Percentiles rank a stretch among this genome's conserved stretches.
Conservation (phyloP, 2,797 vertebrate genomes). For the Apodemus agrarius region DNA sequence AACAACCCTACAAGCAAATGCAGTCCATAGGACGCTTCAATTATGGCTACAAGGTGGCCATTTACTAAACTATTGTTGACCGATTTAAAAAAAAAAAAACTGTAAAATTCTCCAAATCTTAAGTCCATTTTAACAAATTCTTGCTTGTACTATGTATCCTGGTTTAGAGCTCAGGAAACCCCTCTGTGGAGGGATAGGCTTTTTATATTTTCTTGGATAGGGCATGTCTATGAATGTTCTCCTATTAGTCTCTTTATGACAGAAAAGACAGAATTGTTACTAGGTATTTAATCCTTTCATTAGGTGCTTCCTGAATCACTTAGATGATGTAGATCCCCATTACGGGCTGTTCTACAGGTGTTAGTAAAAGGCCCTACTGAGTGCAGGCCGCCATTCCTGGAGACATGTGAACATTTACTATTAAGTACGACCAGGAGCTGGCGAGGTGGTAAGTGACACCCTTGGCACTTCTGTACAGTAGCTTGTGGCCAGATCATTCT, state of each 20-base stretch:
- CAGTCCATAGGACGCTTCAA: background rate
- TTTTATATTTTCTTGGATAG: conserved; percentile 17
- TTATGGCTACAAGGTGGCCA: background rate
- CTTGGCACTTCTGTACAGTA: background rate
- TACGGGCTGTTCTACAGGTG: conserved; percentile 39
- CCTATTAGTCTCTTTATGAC: background rate
- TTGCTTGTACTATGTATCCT: background rate
- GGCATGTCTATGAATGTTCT: background rate
- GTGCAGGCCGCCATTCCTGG: background rate
- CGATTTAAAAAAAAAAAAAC: background rate
- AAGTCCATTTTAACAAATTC: background rate
- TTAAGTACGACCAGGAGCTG: background rate
- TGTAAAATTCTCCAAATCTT: conserved; percentile 31
- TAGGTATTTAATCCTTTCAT: conserved; percentile 37
- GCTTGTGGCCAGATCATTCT: background rate
- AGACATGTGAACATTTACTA: background rate
- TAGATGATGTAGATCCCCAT: background rate
- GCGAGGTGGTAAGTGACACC: background rate
- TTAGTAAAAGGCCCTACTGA: background rate
- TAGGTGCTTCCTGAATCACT: conserved; percentile 3
- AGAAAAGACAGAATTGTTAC: conserved; percentile 19
- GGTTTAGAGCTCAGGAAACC: conserved; percentile 12
- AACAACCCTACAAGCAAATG: background rate
- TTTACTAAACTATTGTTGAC: background rate
- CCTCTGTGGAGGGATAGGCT: background rate